These are phyloP conservation scores for Vombatus ursinus DNA, from an alignment of 2,113 vertebrate genomes.

Conservation along the genomic window DNA sequence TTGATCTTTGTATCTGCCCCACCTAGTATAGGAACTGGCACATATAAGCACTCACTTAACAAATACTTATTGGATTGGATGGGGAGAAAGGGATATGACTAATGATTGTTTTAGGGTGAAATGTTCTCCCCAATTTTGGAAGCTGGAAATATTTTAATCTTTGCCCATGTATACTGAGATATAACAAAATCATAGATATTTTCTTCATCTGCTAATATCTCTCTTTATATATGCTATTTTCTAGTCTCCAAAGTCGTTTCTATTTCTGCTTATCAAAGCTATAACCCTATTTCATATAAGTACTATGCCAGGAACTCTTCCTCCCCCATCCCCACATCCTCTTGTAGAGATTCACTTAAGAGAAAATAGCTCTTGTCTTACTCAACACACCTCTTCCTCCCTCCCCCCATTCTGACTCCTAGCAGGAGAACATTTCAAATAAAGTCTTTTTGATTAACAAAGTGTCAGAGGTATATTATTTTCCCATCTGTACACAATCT, in stretches of 20 bases:
- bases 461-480: conserved; percentile 65
- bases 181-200: background rate
- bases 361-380: background rate
- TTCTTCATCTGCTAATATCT: background rate
- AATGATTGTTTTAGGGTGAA: background rate
- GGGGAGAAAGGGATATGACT: background rate
- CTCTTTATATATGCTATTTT: background rate
- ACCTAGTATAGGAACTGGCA: background rate
- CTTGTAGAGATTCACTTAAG: conserved; percentile 34
- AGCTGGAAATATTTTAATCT: background rate
- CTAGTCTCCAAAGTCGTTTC: background rate
- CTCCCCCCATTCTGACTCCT: conserved; percentile 52
- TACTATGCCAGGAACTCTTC: background rate
- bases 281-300: conserved; percentile 40
- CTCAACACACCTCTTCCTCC: conserved; percentile 49
- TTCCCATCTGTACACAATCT: conserved; percentile 72
- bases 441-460: conserved; percentile 57
- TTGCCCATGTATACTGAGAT: background rate
- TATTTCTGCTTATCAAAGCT: conserved; percentile 4
- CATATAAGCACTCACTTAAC: background rate
- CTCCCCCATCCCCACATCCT: conserved; percentile 49
- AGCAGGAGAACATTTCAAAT: conserved; percentile 62
- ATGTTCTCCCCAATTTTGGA: conserved; percentile 14
- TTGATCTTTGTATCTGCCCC: too few relatives aligned
- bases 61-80: background rate